Evolutionary conservation across 2,888 invertebrate genomes (phyloP).

Genomic region (Habroteleia sp.): DNA sequence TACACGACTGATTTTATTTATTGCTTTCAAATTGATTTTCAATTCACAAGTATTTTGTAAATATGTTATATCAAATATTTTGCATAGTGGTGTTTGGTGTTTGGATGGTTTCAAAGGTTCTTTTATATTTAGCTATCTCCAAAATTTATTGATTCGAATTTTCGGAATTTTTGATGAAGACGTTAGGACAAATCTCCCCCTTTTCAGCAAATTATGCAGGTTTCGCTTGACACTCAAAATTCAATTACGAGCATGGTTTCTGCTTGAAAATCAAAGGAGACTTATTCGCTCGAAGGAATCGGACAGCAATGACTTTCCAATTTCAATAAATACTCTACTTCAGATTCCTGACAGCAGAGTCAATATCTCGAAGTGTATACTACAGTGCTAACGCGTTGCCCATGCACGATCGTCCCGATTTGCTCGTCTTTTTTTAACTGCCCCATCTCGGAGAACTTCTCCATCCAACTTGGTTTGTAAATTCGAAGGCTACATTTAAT

Average conservation of each 20-base stretch:
- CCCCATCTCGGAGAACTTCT: neutral
- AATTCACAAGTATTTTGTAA: too few relatives aligned
- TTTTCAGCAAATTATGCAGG: conserved; percentile 1
- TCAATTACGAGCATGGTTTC: conserved; percentile 26
- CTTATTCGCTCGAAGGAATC: conserved; percentile 23
- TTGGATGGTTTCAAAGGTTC: too few relatives aligned
- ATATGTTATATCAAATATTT: too few relatives aligned
- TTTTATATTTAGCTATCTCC: too few relatives aligned
- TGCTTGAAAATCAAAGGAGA: conserved; percentile 23
- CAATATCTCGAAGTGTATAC: conserved; percentile 19
- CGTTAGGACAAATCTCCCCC: too few relatives aligned
- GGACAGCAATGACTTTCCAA: conserved; percentile 13
- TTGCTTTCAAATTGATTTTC: too few relatives aligned
- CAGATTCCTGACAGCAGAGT: conserved; percentile 15
- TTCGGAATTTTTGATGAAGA: too few relatives aligned
- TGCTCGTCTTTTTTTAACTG: conserved; percentile 1
- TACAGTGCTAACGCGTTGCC: conserved; percentile 12
- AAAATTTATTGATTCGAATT: too few relatives aligned
- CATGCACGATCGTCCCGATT: conserved; percentile 7
- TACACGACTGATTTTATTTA: too few relatives aligned
- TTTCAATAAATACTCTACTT: conserved; percentile 33
- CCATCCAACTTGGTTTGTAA: neutral
- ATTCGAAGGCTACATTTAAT: conserved; percentile 26
- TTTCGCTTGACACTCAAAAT: conserved; percentile 15
- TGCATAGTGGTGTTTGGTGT: too few relatives aligned